A percentile compares a stretch with the other conserved stretches of the same genome.
Evolutionary conservation across 2,888 invertebrate species (phyloP).

Genomic region (Drosophila recens): DNA sequence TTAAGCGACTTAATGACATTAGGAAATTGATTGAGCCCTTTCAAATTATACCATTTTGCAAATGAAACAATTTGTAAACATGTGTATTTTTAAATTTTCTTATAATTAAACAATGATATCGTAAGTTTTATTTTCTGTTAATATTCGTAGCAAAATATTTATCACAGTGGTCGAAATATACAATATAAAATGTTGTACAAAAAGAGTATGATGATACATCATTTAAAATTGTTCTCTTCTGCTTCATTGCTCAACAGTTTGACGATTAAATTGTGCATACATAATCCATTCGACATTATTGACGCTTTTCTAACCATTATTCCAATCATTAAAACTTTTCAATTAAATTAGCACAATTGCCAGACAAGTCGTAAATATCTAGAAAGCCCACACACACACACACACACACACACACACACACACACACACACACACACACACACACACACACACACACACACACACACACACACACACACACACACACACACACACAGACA

Average conservation of each 20-base stretch:
- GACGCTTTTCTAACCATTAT: background rate
- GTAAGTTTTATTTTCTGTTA: background rate
- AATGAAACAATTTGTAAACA: background rate
- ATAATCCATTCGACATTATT: slow-evolving; percentile 2
- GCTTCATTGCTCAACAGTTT: slow-evolving; percentile 3
- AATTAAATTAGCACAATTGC: slow-evolving; percentile 19
- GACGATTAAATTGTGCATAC: slow-evolving; percentile 8
- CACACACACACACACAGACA: background rate
- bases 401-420: background rate
- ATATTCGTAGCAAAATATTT: no score
- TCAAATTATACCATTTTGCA: background rate
- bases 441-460: background rate
- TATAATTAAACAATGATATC: background rate
- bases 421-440: background rate
- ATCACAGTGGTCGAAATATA: no score
- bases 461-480: no score
- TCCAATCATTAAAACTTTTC: background rate
- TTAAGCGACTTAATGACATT: slow-evolving; percentile 20
- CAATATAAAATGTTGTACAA: no score
- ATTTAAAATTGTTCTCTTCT: no score
- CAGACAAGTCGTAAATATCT: slow-evolving; percentile 28
- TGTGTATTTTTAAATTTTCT: background rate
- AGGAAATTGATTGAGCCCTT: slow-evolving; percentile 18
- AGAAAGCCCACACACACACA: background rate
- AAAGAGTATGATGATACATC: no score